These are phyloP conservation scores for Cantharis lateralis DNA, from an alignment of 2,888 invertebrate species.

Conservation along the genomic window DNA sequence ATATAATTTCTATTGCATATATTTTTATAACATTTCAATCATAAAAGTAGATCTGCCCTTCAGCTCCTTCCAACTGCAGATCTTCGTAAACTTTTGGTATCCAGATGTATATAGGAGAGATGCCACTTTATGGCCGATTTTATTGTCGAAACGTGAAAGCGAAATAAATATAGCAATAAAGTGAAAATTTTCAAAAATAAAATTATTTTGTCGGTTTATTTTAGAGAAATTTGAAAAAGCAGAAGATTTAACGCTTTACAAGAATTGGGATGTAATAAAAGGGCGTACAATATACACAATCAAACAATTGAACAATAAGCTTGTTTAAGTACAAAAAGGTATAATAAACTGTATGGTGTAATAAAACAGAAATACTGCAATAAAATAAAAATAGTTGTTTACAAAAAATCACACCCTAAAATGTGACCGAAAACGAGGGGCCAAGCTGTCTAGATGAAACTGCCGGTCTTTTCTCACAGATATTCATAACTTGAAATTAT, in stretches of 20 bases:
- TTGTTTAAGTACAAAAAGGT: slow-evolving; percentile 45
- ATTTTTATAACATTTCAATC: not conserved
- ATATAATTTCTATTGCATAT: not conserved
- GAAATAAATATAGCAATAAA: not conserved
- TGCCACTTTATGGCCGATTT: not conserved
- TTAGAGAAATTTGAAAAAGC: not conserved
- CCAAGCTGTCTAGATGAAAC: slow-evolving; percentile 50
- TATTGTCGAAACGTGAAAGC: not conserved
- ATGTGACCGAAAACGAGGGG: slow-evolving; percentile 49
- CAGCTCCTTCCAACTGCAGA: not conserved
- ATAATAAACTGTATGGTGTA: slow-evolving; percentile 42
- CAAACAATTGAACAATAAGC: slow-evolving; percentile 41
- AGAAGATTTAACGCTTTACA: not conserved
- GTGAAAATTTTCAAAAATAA: not conserved
- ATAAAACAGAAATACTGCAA: slow-evolving; percentile 47
- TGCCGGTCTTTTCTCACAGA: slow-evolving; percentile 50
- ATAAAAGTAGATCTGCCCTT: not conserved
- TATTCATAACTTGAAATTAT: slow-evolving; percentile 29
- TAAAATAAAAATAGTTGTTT: slow-evolving; percentile 41
- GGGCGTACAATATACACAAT: slow-evolving; percentile 4
- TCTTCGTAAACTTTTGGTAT: not conserved
- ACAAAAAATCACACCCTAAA: slow-evolving; percentile 52
- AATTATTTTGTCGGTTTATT: not conserved
- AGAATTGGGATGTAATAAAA: not conserved
- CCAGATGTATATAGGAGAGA: not conserved